Evolutionary conservation across 1,140 invertebrate genomes (phyloP).

Genomic region (Zaprionus vittiger): DNA sequence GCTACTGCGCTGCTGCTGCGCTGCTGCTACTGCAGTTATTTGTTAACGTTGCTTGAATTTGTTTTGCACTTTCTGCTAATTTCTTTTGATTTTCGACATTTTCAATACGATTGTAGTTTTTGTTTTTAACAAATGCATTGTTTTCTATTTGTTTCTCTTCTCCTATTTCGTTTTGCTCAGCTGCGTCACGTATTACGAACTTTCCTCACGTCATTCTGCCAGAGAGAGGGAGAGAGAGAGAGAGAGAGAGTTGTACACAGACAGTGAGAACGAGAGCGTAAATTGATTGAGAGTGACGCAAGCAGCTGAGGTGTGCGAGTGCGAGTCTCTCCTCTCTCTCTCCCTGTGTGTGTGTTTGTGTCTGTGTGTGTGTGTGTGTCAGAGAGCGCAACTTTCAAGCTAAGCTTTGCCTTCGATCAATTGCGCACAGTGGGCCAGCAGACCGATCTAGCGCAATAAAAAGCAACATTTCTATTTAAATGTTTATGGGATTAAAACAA

Average conservation of each 20-base stretch:
- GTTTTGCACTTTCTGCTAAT: conserved; percentile 51
- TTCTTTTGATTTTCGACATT: conserved; percentile 67
- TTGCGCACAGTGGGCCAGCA: too few relatives aligned
- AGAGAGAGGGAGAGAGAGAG: background rate
- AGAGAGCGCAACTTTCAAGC: conserved; percentile 23
- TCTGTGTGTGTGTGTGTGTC: conserved; percentile 4
- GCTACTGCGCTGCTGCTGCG: conserved; percentile 3
- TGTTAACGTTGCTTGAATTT: conserved; percentile 26
- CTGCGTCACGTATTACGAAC: conserved; percentile 26
- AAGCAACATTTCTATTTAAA: too few relatives aligned
- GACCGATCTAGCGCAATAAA: too few relatives aligned
- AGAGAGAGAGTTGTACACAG: conserved; percentile 12
- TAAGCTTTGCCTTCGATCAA: conserved; percentile 19
- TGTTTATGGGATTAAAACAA: too few relatives aligned
- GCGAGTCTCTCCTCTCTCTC: too few relatives aligned
- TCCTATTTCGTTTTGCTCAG: conserved; percentile 16
- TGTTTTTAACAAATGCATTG: conserved; percentile 73
- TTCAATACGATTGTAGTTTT: conserved; percentile 66
- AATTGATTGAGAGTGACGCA: conserved; percentile 9
- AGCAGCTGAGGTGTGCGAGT: conserved; percentile 6
- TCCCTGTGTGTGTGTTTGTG: background rate
- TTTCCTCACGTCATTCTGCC: conserved; percentile 50
- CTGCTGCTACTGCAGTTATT: conserved; percentile 5
- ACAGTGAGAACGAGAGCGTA: conserved; percentile 1
- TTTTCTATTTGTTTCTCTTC: conserved; percentile 33